Conservation (phyloP, 1,140 invertebrate genomes). For the Nomia melanderi region DNA sequence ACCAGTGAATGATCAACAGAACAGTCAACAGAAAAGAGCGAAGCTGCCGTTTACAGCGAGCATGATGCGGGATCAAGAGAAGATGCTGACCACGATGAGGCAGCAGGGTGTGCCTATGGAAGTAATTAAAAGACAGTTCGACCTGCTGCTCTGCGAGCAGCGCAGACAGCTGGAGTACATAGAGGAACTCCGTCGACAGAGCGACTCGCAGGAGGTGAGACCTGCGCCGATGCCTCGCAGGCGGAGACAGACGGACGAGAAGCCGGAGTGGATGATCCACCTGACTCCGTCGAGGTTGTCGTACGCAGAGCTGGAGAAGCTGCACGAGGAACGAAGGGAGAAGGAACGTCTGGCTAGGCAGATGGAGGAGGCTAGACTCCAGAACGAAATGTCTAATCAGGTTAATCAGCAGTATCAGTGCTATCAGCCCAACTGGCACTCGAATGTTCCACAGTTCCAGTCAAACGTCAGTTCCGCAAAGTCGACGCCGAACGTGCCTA, state of each 20-base stretch:
- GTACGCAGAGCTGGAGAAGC: conserved; percentile 58
- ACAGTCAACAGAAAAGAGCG: neutral
- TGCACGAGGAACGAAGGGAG: conserved; percentile 19
- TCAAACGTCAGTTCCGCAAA: neutral
- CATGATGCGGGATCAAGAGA: conserved; percentile 75
- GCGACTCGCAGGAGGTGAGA: neutral
- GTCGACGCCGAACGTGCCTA: neutral
- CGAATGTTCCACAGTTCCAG: too few species aligned
- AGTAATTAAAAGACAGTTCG: conserved; percentile 72
- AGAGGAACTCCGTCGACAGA: conserved; percentile 40
- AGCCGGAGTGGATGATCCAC: conserved; percentile 74
- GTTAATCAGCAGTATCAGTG: conserved; percentile 9
- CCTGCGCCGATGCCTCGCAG: neutral
- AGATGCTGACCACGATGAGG: conserved; percentile 66
- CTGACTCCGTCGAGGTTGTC: conserved; percentile 69
- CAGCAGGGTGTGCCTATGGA: conserved; percentile 71
- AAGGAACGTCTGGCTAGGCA: neutral
- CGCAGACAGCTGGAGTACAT: conserved; percentile 65
- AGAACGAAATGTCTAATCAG: neutral
- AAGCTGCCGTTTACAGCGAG: conserved; percentile 63
- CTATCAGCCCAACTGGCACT: neutral
- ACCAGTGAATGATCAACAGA: neutral
- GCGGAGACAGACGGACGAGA: conserved; percentile 54
- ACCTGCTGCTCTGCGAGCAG: conserved; percentile 71
- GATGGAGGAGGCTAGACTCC: neutral